Percentiles rank a stretch among this genome's conserved stretches.
Conservation (phyloP, 1,140 invertebrate genomes). For the Sweltsa coloradensis region DNA sequence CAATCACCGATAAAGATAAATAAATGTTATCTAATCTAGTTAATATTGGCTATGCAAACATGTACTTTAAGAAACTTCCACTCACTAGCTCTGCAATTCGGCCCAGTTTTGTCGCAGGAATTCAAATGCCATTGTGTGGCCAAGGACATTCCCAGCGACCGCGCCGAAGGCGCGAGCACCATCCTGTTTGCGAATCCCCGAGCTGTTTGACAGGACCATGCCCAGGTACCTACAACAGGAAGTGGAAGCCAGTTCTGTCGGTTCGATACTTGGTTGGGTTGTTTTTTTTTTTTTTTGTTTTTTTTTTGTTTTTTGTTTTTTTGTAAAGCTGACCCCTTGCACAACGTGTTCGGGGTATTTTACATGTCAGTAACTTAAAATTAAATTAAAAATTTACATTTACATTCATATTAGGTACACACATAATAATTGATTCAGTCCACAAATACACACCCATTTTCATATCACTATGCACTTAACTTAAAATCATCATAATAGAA, state of each 20-base stretch:
- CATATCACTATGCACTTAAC: too few relatives aligned
- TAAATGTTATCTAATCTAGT: too few relatives aligned
- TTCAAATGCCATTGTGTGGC: constrained; percentile 20
- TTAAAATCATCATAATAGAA: too few relatives aligned
- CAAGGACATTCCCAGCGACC: constrained; percentile 23
- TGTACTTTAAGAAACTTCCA: background rate
- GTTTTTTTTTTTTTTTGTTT: background rate
- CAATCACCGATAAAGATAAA: too few relatives aligned
- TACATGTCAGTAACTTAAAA: too few relatives aligned
- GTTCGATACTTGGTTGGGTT: background rate
- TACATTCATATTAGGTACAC: too few relatives aligned
- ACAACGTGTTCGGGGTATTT: too few relatives aligned
- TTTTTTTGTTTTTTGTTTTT: too few relatives aligned
- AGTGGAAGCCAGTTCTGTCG: background rate
- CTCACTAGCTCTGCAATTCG: constrained; percentile 19
- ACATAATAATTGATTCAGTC: too few relatives aligned
- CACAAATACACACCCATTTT: too few relatives aligned
- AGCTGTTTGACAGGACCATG: constrained; percentile 19
- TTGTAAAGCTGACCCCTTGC: too few relatives aligned
- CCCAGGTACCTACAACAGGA: constrained; percentile 22
- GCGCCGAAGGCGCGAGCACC: constrained; percentile 22
- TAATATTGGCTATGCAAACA: background rate
- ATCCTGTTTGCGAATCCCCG: constrained; percentile 29
- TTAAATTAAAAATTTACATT: too few relatives aligned
- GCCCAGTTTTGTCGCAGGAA: constrained; percentile 21